Percentiles rank a stretch among this genome's conserved stretches.
Conservation (phyloP, 2,888 invertebrate species). For the Julus scanicus region DNA sequence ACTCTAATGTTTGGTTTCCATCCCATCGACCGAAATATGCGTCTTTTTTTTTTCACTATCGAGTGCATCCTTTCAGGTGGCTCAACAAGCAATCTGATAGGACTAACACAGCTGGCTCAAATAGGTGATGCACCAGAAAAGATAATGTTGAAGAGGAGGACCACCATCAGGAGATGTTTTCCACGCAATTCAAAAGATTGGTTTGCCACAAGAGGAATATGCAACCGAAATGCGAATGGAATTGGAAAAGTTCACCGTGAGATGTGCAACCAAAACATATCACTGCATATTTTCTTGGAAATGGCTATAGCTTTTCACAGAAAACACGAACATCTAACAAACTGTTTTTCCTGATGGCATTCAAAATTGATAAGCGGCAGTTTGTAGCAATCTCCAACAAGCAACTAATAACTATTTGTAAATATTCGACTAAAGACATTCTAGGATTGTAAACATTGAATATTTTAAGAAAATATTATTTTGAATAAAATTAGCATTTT, state of each 20-base stretch:
- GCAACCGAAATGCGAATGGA: neutral
- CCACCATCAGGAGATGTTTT: slow-evolving; percentile 6
- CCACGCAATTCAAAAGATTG: slow-evolving; percentile 17
- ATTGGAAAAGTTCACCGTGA: slow-evolving; percentile 13
- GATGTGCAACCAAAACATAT: neutral
- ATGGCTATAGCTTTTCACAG: neutral
- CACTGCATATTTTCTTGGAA: neutral
- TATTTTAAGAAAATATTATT: no score
- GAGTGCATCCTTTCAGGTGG: slow-evolving; percentile 10
- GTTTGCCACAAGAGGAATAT: slow-evolving; percentile 16
- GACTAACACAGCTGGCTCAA: slow-evolving; percentile 35
- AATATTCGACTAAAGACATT: no score
- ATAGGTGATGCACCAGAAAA: slow-evolving; percentile 36
- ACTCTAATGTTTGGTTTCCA: slow-evolving; percentile 30
- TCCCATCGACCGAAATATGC: neutral
- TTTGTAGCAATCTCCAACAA: no score
- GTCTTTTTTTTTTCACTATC: neutral
- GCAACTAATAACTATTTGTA: no score
- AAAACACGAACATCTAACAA: neutral
- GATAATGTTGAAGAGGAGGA: slow-evolving; percentile 18
- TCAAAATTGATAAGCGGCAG: no score
- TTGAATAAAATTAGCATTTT: no score
- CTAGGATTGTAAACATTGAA: no score
- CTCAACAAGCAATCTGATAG: neutral
- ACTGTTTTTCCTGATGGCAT: neutral